Base-by-base conservation (phyloP, 92 coral and sea anemone species). In the Nematostella vectensis region DNA sequence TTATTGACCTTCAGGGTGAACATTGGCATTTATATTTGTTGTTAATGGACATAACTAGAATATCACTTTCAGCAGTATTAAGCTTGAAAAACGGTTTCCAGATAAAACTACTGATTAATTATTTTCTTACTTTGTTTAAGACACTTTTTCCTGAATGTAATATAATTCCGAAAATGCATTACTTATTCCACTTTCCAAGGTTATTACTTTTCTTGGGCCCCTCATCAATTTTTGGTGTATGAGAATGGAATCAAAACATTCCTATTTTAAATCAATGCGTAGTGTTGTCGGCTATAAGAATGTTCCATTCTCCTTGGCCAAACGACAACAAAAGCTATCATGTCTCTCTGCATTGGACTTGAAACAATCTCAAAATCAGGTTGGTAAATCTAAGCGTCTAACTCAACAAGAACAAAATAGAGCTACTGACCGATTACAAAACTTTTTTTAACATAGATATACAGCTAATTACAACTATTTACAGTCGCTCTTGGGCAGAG, bases 131-230 rank as follows among this genome's bases (percentile, higher is more conserved):
- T 19, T 43, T 56, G 31, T 75, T 68, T 67, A 67, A 47, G 47
- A 12, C 33, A 19, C 58, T 75, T 49, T 74, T 74, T 50, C 22
- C 27, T 21, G 24, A 60, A 42, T 69, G 47, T 24, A 75, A 67
- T 25, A 40, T 81, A 3, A 81, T 70, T 25, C 88, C 88, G 4
- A 81, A 81, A 30, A 69, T 75, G 75, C 79, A 81, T 50, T 75
- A 81, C 31, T 38, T 81, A 51, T 43, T 81, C 23, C 88, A 81
- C 50, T 61, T 77, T 38, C 82, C 88, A 40, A 57, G 69, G 59
- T 67, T 81, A 68, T 62, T 75, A 19, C 57, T 75, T 21, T 65
- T 47, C 77, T 77, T 62, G 88, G 88, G 27, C 88, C 88, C 28
- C 67, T 81, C 26, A 64, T 59, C 27, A 45, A 79, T 31, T 66